Base-by-base conservation (phyloP, 2,113 vertebrate genomes). In the Psilopogon haemacephalus region DNA sequence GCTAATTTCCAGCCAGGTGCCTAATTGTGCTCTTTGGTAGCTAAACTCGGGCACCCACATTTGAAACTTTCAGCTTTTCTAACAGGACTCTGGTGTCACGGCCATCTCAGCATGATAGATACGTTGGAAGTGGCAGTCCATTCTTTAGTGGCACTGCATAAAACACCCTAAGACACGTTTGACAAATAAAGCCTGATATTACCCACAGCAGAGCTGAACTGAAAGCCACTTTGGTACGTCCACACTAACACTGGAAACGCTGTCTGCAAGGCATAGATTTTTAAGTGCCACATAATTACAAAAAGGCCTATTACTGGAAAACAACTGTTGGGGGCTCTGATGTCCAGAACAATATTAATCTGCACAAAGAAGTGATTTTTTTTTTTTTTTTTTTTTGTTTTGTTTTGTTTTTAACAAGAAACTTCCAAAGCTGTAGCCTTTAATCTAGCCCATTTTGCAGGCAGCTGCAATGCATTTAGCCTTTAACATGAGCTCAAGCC, bases 381-480 rank as follows among this genome's bases (percentile, higher is more conserved):
- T 84, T 55, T 46, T 15, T 20, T 21, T 48, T 14, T 16, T 59
- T 68, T 59, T 64, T n/a, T 77, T 14, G 55, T 67, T 55, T 64
- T n/a, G 83, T 27, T 44, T 44, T 44, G 23, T 50, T 50, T 50
- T 32, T 15, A 55, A 55, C 54, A 55, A 55, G 82, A 71, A 96
- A 78, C 60, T 78, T 83, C 48, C 48, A 84, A 75, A 76, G 28
- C 69, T 64, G 26, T 33, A 26, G 56, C n/a, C 50, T 75, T 95
- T 94, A 96, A 94, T 96, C 37, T 55, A 93, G 46, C 42, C 74
- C 89, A 91, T 69, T n/a, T 85, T 89, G 48, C 62, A 42, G 28
- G 48, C 87, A 86, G 86, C 93, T 95, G 94, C 59, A 81, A 74
- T 84, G 80, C 77, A 89, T 93, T 90, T 70, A 90, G 60, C 93